These are phyloP conservation scores for Psilopsiagon aymara DNA, from an alignment of 2,113 vertebrate genomes.

Conservation along the genomic window DNA sequence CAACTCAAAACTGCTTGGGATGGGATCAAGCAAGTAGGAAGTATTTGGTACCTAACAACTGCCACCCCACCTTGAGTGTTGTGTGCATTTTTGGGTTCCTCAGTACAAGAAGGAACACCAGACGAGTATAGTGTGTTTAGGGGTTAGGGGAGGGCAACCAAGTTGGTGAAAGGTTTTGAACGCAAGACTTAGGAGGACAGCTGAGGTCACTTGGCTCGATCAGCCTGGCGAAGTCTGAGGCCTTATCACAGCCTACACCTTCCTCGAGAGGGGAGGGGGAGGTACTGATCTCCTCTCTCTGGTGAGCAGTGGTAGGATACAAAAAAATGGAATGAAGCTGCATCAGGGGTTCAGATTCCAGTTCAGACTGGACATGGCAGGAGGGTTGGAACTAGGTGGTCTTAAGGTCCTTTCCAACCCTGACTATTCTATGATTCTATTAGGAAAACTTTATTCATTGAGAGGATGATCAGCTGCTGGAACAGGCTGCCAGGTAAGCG, in stretches of 20 bases:
- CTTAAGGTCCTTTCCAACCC: too few species aligned
- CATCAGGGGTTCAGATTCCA: not conserved
- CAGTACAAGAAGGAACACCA: not conserved
- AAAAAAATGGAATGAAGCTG: not conserved
- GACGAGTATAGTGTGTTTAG: not conserved
- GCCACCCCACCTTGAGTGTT: not conserved
- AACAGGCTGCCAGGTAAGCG: not conserved
- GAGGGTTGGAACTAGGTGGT: too few species aligned
- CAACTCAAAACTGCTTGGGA: not conserved
- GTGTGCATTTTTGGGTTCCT: not conserved
- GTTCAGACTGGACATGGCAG: not conserved
- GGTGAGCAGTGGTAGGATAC: not conserved
- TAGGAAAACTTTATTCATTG: not conserved
- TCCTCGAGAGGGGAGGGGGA: not conserved
- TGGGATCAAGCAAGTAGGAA: not conserved
- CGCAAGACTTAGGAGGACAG: rapidly evolving
- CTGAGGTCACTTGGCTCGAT: not conserved
- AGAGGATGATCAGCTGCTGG: rapidly evolving
- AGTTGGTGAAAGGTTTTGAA: not conserved
- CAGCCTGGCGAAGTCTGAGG: not conserved
- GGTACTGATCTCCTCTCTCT: not conserved
- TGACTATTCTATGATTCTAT: too few species aligned
- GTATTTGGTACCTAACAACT: not conserved
- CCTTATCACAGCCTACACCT: not conserved
- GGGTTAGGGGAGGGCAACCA: not conserved